Conservation (phyloP, 1,140 invertebrate species). For the Caenorhabditis latens region DNA sequence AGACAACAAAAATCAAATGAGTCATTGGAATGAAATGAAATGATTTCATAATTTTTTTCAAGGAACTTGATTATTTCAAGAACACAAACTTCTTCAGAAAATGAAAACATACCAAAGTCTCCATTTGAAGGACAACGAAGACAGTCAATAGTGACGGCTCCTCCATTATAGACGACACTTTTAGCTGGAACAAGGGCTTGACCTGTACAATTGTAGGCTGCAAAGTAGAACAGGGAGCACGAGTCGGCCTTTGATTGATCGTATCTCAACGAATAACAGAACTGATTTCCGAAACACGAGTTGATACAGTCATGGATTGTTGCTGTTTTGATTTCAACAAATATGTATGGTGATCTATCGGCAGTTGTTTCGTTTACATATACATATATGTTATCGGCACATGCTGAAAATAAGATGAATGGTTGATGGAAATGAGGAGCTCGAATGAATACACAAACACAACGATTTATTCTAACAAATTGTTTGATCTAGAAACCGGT, state of each 20-base stretch:
- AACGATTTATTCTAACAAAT: too few relatives aligned
- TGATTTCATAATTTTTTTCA: conserved; percentile 29
- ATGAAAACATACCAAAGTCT: conserved; percentile 62
- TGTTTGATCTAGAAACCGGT: too few relatives aligned
- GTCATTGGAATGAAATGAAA: neutral
- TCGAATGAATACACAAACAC: too few relatives aligned
- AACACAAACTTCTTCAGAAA: neutral
- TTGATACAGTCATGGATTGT: conserved; percentile 61
- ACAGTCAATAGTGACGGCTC: conserved; percentile 63
- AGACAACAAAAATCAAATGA: conserved; percentile 49
- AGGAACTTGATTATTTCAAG: neutral
- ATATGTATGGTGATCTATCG: conserved; percentile 52
- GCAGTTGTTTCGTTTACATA: conserved; percentile 39
- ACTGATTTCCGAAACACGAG: conserved; percentile 66
- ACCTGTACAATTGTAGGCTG: conserved; percentile 64
- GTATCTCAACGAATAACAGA: conserved; percentile 65
- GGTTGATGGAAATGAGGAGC: too few relatives aligned
- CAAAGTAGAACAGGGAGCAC: conserved; percentile 64
- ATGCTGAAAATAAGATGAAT: conserved; percentile 41
- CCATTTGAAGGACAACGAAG: conserved; percentile 62
- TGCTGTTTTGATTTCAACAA: conserved; percentile 38
- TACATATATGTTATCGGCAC: conserved; percentile 48
- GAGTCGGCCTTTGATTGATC: conserved; percentile 55
- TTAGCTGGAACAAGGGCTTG: conserved; percentile 54
- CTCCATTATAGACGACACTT: conserved; percentile 57